A percentile compares a stretch with the other conserved stretches of the same genome.
phyloP scores from a whole-genome alignment of 2,888 invertebrate genomes.

The Meloe dianella region DNA sequence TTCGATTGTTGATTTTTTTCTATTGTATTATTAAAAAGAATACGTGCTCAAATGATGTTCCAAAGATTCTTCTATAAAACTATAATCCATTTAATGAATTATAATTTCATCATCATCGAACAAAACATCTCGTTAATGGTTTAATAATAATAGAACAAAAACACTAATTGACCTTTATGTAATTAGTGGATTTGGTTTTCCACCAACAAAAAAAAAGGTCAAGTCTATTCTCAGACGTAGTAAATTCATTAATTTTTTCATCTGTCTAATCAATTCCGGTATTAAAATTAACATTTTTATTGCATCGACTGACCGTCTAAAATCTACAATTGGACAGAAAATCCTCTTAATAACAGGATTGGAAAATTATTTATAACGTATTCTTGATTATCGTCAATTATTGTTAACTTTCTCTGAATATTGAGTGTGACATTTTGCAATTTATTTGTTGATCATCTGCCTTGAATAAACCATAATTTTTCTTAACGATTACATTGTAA shows the following conservation, averaged over 20 bases:
- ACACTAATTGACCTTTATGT: neutral
- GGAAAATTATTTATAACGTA: too few species aligned
- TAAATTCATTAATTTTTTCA: neutral
- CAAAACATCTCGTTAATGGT: too few species aligned
- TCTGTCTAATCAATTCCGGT: too few species aligned
- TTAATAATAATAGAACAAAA: neutral
- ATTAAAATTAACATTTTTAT: too few species aligned
- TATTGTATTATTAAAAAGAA: neutral
- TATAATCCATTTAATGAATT: neutral
- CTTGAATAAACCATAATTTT: neutral
- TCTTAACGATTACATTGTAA: too few species aligned
- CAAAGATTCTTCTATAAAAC: neutral
- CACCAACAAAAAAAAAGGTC: neutral
- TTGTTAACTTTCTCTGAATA: conserved; percentile 2
- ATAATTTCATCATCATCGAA: neutral
- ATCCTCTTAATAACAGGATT: too few species aligned
- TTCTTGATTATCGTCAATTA: neutral
- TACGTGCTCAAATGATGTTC: neutral
- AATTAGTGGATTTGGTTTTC: neutral
- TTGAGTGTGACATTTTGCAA: neutral
- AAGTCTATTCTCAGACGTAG: neutral
- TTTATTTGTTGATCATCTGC: conserved; percentile 1
- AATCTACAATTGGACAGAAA: too few species aligned
- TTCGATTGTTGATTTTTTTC: neutral
- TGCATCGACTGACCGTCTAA: too few species aligned